A percentile compares a stretch with the other conserved stretches of the same genome.
These are phyloP conservation scores for Agrotis puta DNA, from an alignment of 2,888 invertebrate species.

Conservation along the genomic window DNA sequence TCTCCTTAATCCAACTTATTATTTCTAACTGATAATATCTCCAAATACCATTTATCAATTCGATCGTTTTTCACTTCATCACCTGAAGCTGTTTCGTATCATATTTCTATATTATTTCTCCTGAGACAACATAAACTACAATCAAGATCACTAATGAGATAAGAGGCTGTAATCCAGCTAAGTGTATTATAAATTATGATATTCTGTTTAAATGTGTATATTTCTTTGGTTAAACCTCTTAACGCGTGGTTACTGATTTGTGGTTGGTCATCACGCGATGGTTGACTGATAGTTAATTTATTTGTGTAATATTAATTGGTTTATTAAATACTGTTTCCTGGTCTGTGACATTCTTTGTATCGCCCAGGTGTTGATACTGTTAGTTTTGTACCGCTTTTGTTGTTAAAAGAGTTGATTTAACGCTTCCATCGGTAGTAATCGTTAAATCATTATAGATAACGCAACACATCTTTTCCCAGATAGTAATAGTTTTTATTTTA, in stretches of 20 bases:
- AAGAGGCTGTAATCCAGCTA: conserved; percentile 45
- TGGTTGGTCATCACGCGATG: conserved; percentile 53
- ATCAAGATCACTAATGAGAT: conserved; percentile 58
- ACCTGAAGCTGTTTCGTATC: conserved; percentile 52
- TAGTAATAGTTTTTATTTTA: not conserved
- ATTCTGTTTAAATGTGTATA: conserved; percentile 47
- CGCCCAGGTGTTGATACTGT: conserved; percentile 22
- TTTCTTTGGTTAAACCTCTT: conserved; percentile 51
- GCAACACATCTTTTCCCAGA: not conserved
- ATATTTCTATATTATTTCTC: conserved; percentile 59
- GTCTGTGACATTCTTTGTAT: conserved; percentile 30
- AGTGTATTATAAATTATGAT: conserved; percentile 59
- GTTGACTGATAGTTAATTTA: conserved; percentile 42
- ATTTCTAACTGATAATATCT: conserved; percentile 38
- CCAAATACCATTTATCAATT: conserved; percentile 43
- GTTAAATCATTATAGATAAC: not conserved
- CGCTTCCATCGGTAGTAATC: not conserved
- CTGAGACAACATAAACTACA: conserved; percentile 50
- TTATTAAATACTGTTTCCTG: conserved; percentile 36
- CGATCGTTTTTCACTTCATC: conserved; percentile 51
- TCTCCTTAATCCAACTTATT: conserved; percentile 19
- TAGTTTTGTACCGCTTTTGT: conserved; percentile 9
- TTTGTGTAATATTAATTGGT: conserved; percentile 33
- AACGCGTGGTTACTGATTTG: conserved; percentile 55
- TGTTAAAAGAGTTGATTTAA: not conserved